Base-by-base conservation (phyloP, 92 coral and sea anemone genomes). In the Actinostola sp. region DNA sequence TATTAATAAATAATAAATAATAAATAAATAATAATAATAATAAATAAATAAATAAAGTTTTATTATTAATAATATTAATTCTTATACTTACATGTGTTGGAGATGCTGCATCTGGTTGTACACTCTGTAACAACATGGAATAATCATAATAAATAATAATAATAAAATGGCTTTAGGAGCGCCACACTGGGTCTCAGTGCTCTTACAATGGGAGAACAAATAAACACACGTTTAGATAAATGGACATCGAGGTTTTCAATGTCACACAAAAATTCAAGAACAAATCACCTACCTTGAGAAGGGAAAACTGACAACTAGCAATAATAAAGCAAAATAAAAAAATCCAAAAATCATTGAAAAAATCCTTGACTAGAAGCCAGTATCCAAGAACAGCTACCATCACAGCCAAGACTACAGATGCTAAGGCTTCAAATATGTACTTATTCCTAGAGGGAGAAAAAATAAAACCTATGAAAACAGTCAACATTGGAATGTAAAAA, bases 101-200 rank as follows among this genome's bases (percentile, higher is more conserved):
- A 2, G 98, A 94, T 0, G 98, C 97, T 1, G 98, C 97, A 71
- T 94, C 98, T 17, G 98, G 98, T 52, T 94, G 98, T 33, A 94
- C 98, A 86, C 98, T 94, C 98, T 94, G 84, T 19, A 56, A 68
- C 21, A 54, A 20, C 60, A 72, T 42, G 1, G 33, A 25, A 21
- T 27, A 51, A 70, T 13, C 16, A 28, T 19, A 34, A 21, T n/a
- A 19, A 17, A 49, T 24, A 26, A 35, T 50, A 51, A 11, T 17
- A 14, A 29, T 45, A 9, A 17, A 45, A 46, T 17, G 14, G 28
- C n/a, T n/a, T n/a, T n/a, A n/a, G n/a, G n/a, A n/a, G n/a, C n/a
- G n/a, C n/a, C n/a, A n/a, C n/a, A n/a, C n/a, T n/a, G n/a, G n/a
- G n/a, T n/a, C n/a, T n/a, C n/a, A n/a, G n/a, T n/a, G n/a, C n/a